Base-by-base conservation (phyloP, 2,113 vertebrate genomes). In the Periophthalmodon schlosseri region DNA sequence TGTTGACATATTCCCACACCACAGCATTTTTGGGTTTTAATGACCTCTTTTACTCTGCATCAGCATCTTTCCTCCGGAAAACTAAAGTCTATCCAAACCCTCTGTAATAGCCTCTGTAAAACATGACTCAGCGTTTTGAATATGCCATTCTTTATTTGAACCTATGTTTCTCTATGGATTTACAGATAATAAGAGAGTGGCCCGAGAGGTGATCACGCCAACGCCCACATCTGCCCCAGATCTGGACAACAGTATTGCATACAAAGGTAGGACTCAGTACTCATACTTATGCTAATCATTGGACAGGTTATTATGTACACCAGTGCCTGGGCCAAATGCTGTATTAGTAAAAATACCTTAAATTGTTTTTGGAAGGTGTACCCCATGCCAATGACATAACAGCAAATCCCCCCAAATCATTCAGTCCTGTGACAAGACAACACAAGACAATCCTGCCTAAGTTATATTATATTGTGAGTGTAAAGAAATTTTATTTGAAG, bases 221-320 rank as follows among this genome's bases (percentile, higher is more conserved):
- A 72, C 76, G 28, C 74, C 91, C 12, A 18, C 44, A 66, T 70
- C 87, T 18, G 80, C 85, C 23, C 67, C 74, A 8, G 85, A 88
- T 57, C 76, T 83, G 58, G 91, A 91, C 78, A 88, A 85, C 85
- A 84, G 76, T 70, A 67, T 89, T 7, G 91, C 87, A 34, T 93
- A 93, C 79, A 93, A 91, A 89, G 93, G 91, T 93, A 84, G 0
- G 1, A 8, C 28, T 23, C 8, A 20, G 15, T 24, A 24, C 11
- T 36, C 12, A 61, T 28, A 24, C 24, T 28, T 28, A 56, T 58
- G 14, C 21, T 11, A 4, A 11, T 28, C 57, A 5, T 7, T 61
- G n/a, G 13, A 5, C 60, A 34, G 5, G 20, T 57, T 57, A 33
- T 34, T 63, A 28, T 7, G 60, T 34, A 34, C 7, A 33, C 23